Conservation (phyloP, 2,113 vertebrate genomes). For the Thunnus maccoyii region DNA sequence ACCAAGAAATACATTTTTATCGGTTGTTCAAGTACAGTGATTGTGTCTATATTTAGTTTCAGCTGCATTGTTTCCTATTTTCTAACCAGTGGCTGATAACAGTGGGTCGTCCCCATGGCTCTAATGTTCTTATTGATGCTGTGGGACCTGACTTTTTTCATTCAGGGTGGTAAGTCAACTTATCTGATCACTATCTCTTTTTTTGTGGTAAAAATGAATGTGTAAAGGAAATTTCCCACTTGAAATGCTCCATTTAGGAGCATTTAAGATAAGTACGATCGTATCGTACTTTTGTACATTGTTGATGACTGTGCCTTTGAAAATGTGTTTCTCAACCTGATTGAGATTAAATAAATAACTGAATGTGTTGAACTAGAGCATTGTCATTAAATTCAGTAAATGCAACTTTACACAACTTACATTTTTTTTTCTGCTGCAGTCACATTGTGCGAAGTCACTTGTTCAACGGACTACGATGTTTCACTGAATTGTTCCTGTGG, state of each 20-base stretch:
- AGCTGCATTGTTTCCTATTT: constrained; percentile 25
- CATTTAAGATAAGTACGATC: background rate
- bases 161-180: constrained; percentile 45
- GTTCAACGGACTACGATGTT: constrained; percentile 52
- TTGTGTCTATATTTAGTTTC: constrained; percentile 1
- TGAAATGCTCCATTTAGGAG: background rate
- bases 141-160: constrained; percentile 29
- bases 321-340: background rate
- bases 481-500: constrained; percentile 77
- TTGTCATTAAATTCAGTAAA: background rate
- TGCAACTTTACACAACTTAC: background rate
- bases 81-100: background rate
- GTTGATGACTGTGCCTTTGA: background rate
- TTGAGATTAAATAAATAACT: background rate
- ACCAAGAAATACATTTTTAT: too few relatives aligned
- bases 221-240: background rate
- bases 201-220: background rate
- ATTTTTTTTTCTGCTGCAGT: constrained; percentile 27
- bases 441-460: constrained; percentile 66
- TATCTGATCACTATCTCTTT: background rate
- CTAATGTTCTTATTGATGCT: constrained; percentile 13
- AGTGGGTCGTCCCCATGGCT: constrained; percentile 59
- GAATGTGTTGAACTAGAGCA: rapidly evolving
- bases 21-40: too few relatives aligned
- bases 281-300: background rate